phyloP scores from a whole-genome alignment of 2,797 vertebrate genomes.

The Smutsia temminckii region DNA sequence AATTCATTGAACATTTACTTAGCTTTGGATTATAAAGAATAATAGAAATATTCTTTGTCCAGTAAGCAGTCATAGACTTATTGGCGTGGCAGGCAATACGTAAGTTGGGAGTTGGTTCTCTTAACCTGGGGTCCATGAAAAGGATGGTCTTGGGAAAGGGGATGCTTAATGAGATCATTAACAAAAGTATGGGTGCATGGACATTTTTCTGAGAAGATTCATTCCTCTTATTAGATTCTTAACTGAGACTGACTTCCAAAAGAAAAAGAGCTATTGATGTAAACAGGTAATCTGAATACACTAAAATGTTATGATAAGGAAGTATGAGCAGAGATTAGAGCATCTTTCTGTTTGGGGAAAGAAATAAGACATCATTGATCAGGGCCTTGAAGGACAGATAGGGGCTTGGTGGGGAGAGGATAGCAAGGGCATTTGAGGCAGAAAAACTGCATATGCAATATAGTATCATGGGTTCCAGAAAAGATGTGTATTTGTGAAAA shows the following conservation, averaged over 20 bases:
- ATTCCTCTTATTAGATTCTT: background rate
- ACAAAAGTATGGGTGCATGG: background rate
- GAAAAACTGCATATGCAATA: background rate
- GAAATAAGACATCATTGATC: background rate
- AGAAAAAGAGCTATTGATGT: background rate
- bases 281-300: background rate
- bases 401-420: background rate
- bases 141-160: background rate
- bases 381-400: background rate
- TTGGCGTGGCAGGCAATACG: background rate
- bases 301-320: constrained; percentile 9
- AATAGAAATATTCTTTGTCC: background rate
- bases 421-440: background rate
- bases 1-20: constrained; percentile 11
- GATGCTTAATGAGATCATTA: background rate
- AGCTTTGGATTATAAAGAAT: background rate
- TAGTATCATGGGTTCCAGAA: background rate
- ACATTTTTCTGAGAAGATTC: constrained; percentile 29
- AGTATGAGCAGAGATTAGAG: background rate
- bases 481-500: constrained; percentile 4
- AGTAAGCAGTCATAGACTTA: constrained; percentile 9
- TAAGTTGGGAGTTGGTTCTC: background rate
- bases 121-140: background rate
- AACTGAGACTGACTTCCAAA: constrained; percentile 6
- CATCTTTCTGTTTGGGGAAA: background rate